Conservation (phyloP, 1,140 invertebrate species). For the Cecropterus lyciades region DNA sequence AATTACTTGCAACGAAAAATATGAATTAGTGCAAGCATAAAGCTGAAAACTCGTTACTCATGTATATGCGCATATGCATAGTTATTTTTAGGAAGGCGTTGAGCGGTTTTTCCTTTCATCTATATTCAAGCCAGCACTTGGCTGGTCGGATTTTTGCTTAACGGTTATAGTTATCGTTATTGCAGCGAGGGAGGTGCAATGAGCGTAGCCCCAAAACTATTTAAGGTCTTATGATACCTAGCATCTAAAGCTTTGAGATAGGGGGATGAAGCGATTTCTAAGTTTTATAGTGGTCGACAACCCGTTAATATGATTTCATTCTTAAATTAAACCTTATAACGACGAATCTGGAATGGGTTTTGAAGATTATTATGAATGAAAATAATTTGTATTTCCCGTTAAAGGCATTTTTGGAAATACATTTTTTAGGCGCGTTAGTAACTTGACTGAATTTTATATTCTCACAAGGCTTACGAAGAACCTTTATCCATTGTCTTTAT, state of each 20-base stretch:
- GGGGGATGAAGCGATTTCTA: neutral
- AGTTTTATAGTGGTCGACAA: neutral
- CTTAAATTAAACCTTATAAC: too few relatives aligned
- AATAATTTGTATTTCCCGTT: too few relatives aligned
- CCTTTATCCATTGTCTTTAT: too few relatives aligned
- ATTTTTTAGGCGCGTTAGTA: too few relatives aligned
- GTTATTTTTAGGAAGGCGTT: neutral
- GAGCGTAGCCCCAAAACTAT: constrained; percentile 20
- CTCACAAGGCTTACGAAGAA: too few relatives aligned
- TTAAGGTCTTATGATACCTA: constrained; percentile 6
- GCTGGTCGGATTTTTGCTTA: constrained; percentile 20
- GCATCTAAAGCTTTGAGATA: neutral
- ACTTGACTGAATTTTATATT: too few relatives aligned
- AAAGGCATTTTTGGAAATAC: too few relatives aligned
- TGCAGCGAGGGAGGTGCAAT: constrained; percentile 17
- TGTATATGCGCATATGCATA: neutral
- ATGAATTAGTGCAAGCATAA: neutral
- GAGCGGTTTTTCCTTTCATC: constrained; percentile 11
- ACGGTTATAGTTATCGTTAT: constrained; percentile 22
- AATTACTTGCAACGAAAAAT: too few relatives aligned
- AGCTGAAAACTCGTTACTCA: neutral
- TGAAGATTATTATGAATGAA: too few relatives aligned
- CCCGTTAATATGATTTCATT: too few relatives aligned
- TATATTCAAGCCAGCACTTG: constrained; percentile 13
- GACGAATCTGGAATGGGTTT: too few relatives aligned